A percentile compares a stretch with the other conserved stretches of the same genome.
phyloP scores from a whole-genome alignment of 2,888 invertebrate genomes.

The Parnassius orleans region DNA sequence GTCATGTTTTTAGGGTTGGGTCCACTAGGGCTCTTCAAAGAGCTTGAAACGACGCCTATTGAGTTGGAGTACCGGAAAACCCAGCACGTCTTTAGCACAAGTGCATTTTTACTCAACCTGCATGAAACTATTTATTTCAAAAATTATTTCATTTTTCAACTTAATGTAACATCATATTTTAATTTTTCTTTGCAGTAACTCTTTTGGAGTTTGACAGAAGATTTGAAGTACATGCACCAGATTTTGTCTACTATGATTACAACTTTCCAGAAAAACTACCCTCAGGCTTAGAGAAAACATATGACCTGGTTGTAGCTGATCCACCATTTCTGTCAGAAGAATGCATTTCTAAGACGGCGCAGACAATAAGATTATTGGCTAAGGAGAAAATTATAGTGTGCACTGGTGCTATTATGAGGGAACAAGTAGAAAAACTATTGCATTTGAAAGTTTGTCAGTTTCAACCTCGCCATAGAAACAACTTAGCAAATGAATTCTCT shows the following conservation, averaged over 20 bases:
- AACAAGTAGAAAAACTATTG: conserved; percentile 83
- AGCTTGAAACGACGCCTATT: too few species aligned
- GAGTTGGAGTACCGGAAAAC: too few species aligned
- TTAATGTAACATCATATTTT: not conserved
- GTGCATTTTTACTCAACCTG: too few species aligned
- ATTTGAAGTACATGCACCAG: conserved; percentile 88
- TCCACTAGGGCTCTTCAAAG: too few species aligned
- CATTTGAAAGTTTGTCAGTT: conserved; percentile 85
- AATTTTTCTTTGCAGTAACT: conserved; percentile 77
- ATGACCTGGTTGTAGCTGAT: conserved; percentile 94
- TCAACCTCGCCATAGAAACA: conserved; percentile 91
- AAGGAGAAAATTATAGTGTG: conserved; percentile 91
- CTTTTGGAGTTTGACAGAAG: conserved; percentile 93
- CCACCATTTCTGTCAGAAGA: conserved; percentile 97
- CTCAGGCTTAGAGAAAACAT: conserved; percentile 79
- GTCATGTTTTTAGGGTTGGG: too few species aligned
- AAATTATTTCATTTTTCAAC: too few species aligned
- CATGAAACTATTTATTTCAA: too few species aligned
- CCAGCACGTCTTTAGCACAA: too few species aligned
- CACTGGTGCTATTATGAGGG: conserved; percentile 92
- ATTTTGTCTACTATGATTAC: conserved; percentile 94
- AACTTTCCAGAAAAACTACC: conserved; percentile 87
- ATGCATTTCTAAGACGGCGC: conserved; percentile 91
- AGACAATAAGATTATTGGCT: conserved; percentile 87
- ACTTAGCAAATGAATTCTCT: conserved; percentile 95